Conservation (phyloP, 2,888 invertebrate species). For the Anoplius nigerrimus region DNA sequence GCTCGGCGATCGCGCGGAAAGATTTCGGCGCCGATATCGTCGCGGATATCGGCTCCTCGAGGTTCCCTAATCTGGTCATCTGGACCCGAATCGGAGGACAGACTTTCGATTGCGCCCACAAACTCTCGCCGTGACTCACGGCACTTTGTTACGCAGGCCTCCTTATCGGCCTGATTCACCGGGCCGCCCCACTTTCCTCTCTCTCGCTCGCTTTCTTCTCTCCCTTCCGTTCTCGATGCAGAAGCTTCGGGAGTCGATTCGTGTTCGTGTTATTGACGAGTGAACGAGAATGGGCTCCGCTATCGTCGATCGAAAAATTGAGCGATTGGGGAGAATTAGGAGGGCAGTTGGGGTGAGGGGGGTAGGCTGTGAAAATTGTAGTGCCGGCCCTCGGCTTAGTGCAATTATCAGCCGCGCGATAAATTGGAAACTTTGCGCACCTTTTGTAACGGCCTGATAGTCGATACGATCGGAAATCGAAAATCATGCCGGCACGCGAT, state of each 20-base stretch:
- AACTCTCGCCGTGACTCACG: constrained; percentile 39
- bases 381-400: too few species aligned
- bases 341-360: background rate
- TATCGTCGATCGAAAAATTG: too few species aligned
- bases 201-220: background rate
- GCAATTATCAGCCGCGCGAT: too few species aligned
- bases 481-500: too few species aligned
- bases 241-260: too few species aligned
- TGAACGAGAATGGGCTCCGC: too few species aligned
- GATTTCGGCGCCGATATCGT: constrained; percentile 16
- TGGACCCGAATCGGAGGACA: constrained; percentile 32
- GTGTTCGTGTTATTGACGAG: too few species aligned
- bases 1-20: constrained; percentile 20
- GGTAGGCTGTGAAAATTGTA: background rate
- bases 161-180: constrained; percentile 31
- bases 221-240: background rate
- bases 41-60: background rate
- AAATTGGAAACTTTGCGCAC: too few species aligned
- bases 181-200: constrained; percentile 25
- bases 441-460: too few species aligned
- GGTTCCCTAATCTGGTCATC: constrained; percentile 33
- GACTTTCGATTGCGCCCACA: constrained; percentile 23
- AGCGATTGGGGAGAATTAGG: too few species aligned
- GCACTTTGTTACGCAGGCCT: constrained; percentile 40
- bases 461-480: too few species aligned